phyloP scores from a whole-genome alignment of 1,140 invertebrate species.

The Drosophila nigromelanica region DNA sequence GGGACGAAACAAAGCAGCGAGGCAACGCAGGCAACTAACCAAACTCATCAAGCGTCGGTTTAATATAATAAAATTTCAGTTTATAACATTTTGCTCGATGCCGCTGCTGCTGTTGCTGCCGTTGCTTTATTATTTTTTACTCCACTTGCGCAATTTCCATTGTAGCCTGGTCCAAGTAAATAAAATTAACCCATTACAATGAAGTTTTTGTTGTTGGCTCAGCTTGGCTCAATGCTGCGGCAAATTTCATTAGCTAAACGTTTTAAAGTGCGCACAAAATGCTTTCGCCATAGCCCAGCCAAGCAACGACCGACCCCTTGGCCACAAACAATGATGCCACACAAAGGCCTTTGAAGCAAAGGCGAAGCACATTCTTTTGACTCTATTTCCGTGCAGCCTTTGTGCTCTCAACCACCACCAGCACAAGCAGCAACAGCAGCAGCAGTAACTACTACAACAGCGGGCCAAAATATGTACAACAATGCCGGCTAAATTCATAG shows the following conservation, averaged over 20 bases:
- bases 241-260: constrained; percentile 79
- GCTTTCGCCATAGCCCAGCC: constrained; percentile 33
- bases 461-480: constrained; percentile 44
- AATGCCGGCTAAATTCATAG: constrained; percentile 74
- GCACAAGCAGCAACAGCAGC: neutral
- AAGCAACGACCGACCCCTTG: constrained; percentile 31
- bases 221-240: constrained; percentile 45
- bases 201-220: constrained; percentile 63
- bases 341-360: constrained; percentile 74
- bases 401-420: constrained; percentile 18
- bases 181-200: constrained; percentile 79
- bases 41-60: constrained; percentile 77
- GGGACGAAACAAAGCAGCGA: constrained; percentile 46
- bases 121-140: constrained; percentile 75
- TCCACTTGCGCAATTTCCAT: constrained; percentile 55
- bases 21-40: constrained; percentile 61
- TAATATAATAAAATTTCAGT: constrained; percentile 78
- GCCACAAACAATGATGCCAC: constrained; percentile 47
- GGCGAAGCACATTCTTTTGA: constrained; percentile 78
- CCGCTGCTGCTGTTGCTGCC: constrained; percentile 27
- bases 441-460: constrained; percentile 29
- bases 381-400: constrained; percentile 71
- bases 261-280: constrained; percentile 78
- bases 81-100: constrained; percentile 66
- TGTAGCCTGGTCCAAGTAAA: constrained; percentile 64